These are phyloP conservation scores for Microcebus ravelobensis DNA, from an alignment of 2,113 vertebrate genomes.

Conservation along the genomic window DNA sequence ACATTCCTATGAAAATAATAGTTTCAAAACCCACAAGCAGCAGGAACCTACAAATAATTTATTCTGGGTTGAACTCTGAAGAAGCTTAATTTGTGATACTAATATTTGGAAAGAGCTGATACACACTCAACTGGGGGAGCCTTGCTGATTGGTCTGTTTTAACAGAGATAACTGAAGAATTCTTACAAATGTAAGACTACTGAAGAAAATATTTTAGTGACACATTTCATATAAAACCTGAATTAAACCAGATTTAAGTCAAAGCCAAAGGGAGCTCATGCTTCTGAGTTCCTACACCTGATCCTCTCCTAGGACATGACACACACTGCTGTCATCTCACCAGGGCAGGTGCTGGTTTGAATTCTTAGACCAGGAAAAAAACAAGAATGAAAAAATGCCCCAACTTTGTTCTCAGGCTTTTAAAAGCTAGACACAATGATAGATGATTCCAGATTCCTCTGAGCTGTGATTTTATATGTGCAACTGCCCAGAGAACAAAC, in stretches of 20 bases:
- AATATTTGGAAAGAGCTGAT: neutral
- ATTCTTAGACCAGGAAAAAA: neutral
- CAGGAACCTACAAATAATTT: neutral
- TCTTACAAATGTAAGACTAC: neutral
- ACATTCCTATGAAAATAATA: neutral
- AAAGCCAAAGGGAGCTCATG: neutral
- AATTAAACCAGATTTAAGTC: neutral
- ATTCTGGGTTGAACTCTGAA: neutral
- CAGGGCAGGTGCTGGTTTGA: neutral
- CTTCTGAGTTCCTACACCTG: neutral
- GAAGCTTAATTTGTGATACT: neutral
- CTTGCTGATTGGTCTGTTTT: neutral
- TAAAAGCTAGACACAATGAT: neutral
- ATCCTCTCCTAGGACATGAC: neutral
- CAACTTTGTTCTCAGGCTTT: neutral
- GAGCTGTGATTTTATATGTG: slow-evolving; percentile 30
- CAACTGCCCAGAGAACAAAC: neutral
- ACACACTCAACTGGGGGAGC: neutral
- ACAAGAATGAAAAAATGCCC: neutral
- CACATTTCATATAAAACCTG: neutral
- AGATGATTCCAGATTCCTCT: neutral
- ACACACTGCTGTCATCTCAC: too few species aligned
- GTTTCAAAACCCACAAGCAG: neutral
- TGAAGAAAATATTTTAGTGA: neutral
- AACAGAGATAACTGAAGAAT: neutral